Percentiles rank a stretch among this genome's conserved stretches.
These are phyloP conservation scores for Vanessa atalanta DNA, from an alignment of 1,140 invertebrate genomes.

Conservation along the genomic window DNA sequence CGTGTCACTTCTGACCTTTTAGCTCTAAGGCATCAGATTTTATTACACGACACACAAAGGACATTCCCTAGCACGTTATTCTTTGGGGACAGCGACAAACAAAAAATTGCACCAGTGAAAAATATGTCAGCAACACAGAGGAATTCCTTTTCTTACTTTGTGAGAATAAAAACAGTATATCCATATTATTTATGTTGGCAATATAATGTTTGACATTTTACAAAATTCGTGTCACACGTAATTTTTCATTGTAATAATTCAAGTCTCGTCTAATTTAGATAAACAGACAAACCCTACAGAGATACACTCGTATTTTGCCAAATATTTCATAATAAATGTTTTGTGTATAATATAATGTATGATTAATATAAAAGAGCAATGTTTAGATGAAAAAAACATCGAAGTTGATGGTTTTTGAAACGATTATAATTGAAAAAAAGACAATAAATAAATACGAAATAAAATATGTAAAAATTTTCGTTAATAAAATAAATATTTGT, in stretches of 20 bases:
- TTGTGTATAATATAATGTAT: no score
- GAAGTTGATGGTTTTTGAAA: no score
- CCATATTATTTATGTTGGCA: not conserved
- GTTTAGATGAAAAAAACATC: no score
- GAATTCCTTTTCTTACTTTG: constrained; percentile 32
- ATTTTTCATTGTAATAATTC: not conserved
- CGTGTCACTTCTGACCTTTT: constrained; percentile 2
- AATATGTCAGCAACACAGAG: constrained; percentile 28
- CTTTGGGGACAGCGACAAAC: constrained; percentile 33
- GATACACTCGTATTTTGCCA: no score
- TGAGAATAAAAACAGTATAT: constrained; percentile 17
- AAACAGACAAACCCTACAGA: no score
- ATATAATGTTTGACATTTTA: not conserved
- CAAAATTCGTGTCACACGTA: not conserved
- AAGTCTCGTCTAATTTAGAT: no score
- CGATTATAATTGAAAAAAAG: no score
- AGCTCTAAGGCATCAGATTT: constrained; percentile 31
- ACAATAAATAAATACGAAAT: no score
- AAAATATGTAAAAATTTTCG: no score
- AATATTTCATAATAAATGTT: no score
- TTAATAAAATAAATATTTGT: no score
- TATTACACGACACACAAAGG: constrained; percentile 41
- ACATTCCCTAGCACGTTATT: constrained; percentile 38
- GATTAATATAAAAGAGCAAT: no score
- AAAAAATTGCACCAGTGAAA: constrained; percentile 35